Evolutionary conservation across 2,113 vertebrate species (phyloP).

Genomic region (Semicossyphus pulcher): DNA sequence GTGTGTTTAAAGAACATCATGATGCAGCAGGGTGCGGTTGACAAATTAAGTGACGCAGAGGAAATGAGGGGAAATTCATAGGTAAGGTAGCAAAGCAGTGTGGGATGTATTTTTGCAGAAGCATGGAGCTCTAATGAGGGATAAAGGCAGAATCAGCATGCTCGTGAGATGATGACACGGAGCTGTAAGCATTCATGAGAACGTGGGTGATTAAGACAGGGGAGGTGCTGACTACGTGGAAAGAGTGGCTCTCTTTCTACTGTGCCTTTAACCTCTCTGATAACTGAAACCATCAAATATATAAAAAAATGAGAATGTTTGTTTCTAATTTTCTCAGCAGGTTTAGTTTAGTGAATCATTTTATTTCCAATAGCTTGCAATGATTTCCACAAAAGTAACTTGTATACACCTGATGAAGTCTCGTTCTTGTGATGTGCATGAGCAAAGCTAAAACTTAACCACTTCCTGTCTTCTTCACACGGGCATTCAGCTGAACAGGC

Average conservation of each 20-base stretch:
- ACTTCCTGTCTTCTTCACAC: slow-evolving; percentile 69
- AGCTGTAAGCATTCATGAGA: slow-evolving; percentile 25
- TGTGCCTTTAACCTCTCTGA: neutral
- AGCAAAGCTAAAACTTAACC: slow-evolving; percentile 46
- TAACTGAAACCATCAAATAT: neutral
- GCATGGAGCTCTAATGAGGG: slow-evolving; percentile 13
- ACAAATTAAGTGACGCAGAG: neutral
- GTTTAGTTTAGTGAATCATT: neutral
- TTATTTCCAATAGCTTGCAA: neutral
- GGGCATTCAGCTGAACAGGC: slow-evolving; percentile 48
- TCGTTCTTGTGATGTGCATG: neutral
- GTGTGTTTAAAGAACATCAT: slow-evolving; percentile 18
- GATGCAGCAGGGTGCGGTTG: slow-evolving; percentile 5
- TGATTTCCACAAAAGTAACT: neutral
- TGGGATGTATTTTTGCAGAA: slow-evolving; percentile 2
- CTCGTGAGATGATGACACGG: slow-evolving; percentile 25
- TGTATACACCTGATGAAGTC: neutral
- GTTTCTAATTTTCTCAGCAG: neutral
- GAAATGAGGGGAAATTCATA: neutral
- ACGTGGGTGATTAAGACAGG: slow-evolving; percentile 1
- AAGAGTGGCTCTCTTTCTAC: neutral
- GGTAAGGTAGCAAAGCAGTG: slow-evolving; percentile 8
- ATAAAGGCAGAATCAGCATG: slow-evolving; percentile 2
- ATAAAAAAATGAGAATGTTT: too few relatives aligned
- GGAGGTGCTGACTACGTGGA: slow-evolving; percentile 36